Evolutionary conservation across 1,140 invertebrate species (phyloP).

Genomic region (Nephila pilipes): DNA sequence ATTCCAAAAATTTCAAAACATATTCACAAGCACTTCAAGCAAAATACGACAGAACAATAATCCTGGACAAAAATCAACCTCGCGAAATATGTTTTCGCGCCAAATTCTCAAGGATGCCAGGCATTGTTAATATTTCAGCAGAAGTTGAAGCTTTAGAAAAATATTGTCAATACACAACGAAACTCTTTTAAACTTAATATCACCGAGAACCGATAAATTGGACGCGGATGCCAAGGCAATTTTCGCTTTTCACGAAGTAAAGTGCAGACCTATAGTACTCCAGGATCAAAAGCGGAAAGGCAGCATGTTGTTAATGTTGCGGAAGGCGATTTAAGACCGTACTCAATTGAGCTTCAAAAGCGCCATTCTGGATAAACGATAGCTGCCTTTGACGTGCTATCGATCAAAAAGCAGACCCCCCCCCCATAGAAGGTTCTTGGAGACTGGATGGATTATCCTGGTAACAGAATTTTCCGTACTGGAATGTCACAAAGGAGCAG

Average conservation of each 20-base stretch:
- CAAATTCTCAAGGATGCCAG: background rate
- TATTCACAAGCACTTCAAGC: too few relatives aligned
- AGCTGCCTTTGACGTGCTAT: conserved; percentile 63
- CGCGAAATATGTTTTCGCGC: background rate
- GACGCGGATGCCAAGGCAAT: conserved; percentile 47
- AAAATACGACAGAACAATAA: background rate
- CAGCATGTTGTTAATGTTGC: conserved; percentile 67
- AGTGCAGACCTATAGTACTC: conserved; percentile 41
- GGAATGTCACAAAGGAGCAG: background rate
- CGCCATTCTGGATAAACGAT: conserved; percentile 68
- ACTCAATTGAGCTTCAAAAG: conserved; percentile 72
- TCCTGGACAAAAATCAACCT: background rate
- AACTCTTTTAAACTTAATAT: conserved; percentile 53
- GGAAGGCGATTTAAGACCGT: conserved; percentile 70
- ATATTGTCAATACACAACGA: background rate
- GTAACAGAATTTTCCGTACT: conserved; percentile 1
- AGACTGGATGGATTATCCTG: background rate
- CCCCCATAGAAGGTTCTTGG: background rate
- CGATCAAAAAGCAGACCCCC: conserved; percentile 44
- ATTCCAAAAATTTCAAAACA: too few relatives aligned
- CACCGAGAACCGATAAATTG: conserved; percentile 54
- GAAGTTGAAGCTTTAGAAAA: background rate
- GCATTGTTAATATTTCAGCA: background rate
- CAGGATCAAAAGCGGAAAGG: conserved; percentile 48
- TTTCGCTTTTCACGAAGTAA: conserved; percentile 62